phyloP scores from a whole-genome alignment of 2,888 invertebrate species.

The Cryptus viduatorius region DNA sequence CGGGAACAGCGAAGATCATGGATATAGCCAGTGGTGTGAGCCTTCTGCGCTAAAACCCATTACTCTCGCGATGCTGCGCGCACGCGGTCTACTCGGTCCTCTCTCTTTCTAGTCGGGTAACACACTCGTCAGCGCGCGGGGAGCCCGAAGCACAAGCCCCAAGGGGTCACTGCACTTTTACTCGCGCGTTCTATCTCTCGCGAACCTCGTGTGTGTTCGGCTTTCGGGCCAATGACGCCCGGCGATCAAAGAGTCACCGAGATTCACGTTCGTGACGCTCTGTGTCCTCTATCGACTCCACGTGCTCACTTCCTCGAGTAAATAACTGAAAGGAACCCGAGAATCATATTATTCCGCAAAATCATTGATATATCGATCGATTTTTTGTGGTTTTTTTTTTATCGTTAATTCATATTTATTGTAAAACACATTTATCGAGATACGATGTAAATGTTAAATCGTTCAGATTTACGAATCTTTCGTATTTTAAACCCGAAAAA shows the following conservation, averaged over 20 bases:
- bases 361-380: neutral
- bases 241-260: slow-evolving; percentile 42
- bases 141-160: slow-evolving; percentile 72
- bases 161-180: slow-evolving; percentile 81
- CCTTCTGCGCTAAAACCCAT: slow-evolving; percentile 50
- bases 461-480: too few relatives aligned
- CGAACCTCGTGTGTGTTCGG: slow-evolving; percentile 46
- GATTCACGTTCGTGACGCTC: slow-evolving; percentile 14
- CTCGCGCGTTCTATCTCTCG: slow-evolving; percentile 63
- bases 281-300: slow-evolving; percentile 15
- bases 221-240: slow-evolving; percentile 56
- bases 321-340: neutral
- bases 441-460: too few relatives aligned
- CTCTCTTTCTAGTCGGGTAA: slow-evolving; percentile 19
- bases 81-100: slow-evolving; percentile 36
- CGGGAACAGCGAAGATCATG: slow-evolving; percentile 34
- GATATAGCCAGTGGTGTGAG: slow-evolving; percentile 22
- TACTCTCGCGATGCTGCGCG: slow-evolving; percentile 56
- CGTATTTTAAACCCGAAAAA: too few relatives aligned
- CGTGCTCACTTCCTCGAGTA: slow-evolving; percentile 39
- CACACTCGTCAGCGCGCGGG: slow-evolving; percentile 41
- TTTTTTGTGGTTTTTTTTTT: too few relatives aligned
- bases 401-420: too few relatives aligned
- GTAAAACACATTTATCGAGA: too few relatives aligned
- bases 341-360: neutral